A percentile compares a stretch with the other conserved stretches of the same genome.
Conservation (phyloP, 2,888 invertebrate species). For the Podabrus alpinus region DNA sequence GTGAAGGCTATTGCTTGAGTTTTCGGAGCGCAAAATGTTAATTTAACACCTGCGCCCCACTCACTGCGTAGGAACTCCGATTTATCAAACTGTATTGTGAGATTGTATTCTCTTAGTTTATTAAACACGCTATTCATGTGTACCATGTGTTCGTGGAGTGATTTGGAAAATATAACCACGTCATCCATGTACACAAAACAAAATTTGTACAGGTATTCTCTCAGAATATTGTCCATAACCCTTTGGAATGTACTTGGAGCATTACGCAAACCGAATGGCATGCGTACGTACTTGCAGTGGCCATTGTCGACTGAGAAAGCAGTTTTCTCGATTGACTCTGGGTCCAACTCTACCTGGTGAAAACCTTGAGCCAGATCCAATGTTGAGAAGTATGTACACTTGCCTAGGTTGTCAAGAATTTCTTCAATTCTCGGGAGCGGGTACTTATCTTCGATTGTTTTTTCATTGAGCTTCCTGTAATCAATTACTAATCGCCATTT, state of each 20-base stretch:
- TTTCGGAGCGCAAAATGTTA: too few species aligned
- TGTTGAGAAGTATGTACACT: background rate
- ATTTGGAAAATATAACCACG: constrained; percentile 34
- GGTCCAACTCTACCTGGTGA: background rate
- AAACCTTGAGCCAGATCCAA: constrained; percentile 1
- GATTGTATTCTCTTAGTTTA: constrained; percentile 18
- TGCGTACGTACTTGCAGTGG: background rate
- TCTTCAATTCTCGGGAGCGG: background rate
- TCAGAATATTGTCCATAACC: constrained; percentile 18
- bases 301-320: background rate
- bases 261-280: background rate
- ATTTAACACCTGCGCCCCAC: too few species aligned
- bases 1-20: too few species aligned
- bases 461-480: background rate
- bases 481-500: background rate
- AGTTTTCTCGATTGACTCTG: background rate
- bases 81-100: constrained; percentile 28
- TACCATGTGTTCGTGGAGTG: constrained; percentile 32
- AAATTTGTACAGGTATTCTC: constrained; percentile 13
- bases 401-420: background rate
- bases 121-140: constrained; percentile 28
- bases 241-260: constrained; percentile 4
- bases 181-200: constrained; percentile 39
- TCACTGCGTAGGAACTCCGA: background rate
- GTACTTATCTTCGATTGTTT: background rate